Evolutionary conservation across 2,888 invertebrate genomes (phyloP).

Genomic region (Trimorus sp.): DNA sequence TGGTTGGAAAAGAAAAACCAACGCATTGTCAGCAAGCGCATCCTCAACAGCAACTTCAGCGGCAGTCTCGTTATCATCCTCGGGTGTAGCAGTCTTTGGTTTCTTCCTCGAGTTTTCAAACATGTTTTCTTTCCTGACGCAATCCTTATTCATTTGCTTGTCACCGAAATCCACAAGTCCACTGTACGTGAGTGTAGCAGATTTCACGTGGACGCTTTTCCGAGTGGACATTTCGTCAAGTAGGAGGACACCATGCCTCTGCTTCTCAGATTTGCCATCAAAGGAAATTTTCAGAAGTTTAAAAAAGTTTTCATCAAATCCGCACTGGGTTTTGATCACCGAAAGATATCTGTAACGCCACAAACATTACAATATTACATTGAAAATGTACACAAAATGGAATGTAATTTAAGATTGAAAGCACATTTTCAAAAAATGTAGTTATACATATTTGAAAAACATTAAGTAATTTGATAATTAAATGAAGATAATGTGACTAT

Average conservation of each 20-base stretch:
- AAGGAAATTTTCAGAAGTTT: background rate
- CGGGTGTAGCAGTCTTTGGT: background rate
- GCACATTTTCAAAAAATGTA: too few species aligned
- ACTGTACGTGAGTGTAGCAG: background rate
- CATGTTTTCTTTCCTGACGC: background rate
- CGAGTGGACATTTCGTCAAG: slow-evolving; percentile 5
- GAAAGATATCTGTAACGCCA: background rate
- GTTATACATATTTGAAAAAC: too few species aligned
- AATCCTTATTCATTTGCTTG: background rate
- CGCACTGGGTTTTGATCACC: background rate
- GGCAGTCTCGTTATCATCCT: background rate
- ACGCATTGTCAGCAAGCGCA: too few species aligned
- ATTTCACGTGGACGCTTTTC: background rate
- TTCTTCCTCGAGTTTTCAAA: background rate
- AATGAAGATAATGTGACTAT: too few species aligned
- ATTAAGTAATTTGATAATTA: too few species aligned
- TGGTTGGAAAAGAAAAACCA: too few species aligned
- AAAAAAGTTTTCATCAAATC: slow-evolving; percentile 12
- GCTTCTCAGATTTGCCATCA: background rate
- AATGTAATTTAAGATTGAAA: too few species aligned
- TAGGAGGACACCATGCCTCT: slow-evolving; percentile 10
- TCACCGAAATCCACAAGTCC: slow-evolving; percentile 21
- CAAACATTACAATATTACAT: too few species aligned
- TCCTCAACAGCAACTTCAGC: background rate
- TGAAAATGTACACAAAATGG: too few species aligned